These are phyloP conservation scores for Nephrotoma flavescens DNA, from an alignment of 2,888 invertebrate species.

Conservation along the genomic window DNA sequence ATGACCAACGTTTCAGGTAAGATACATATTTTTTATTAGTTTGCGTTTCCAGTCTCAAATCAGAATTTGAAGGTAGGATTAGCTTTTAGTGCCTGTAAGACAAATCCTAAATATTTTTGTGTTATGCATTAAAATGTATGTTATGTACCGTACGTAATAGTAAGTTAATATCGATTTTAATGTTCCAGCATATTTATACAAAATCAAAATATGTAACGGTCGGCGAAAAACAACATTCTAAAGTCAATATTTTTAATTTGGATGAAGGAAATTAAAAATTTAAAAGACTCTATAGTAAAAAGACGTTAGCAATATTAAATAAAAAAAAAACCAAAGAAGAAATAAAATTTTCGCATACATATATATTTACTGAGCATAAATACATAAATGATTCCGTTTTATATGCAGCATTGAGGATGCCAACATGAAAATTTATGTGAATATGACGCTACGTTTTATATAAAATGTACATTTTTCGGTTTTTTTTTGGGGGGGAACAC, in stretches of 20 bases:
- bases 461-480: background rate
- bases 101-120: background rate
- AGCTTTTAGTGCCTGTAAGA: background rate
- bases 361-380: background rate
- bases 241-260: background rate
- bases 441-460: background rate
- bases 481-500: background rate
- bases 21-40: background rate
- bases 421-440: background rate
- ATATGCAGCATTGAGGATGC: background rate
- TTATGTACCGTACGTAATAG: background rate
- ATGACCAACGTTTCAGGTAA: background rate
- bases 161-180: background rate
- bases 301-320: background rate
- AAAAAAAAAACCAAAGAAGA: background rate
- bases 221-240: background rate
- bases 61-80: background rate
- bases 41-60: background rate
- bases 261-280: background rate
- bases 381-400: background rate
- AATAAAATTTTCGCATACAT: background rate
- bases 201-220: background rate
- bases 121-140: background rate
- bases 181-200: background rate
- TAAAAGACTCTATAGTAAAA: background rate